A percentile compares a stretch with the other conserved stretches of the same genome.
phyloP scores from a whole-genome alignment of 2,888 invertebrate species.

The Lasioglossum figueresi region DNA sequence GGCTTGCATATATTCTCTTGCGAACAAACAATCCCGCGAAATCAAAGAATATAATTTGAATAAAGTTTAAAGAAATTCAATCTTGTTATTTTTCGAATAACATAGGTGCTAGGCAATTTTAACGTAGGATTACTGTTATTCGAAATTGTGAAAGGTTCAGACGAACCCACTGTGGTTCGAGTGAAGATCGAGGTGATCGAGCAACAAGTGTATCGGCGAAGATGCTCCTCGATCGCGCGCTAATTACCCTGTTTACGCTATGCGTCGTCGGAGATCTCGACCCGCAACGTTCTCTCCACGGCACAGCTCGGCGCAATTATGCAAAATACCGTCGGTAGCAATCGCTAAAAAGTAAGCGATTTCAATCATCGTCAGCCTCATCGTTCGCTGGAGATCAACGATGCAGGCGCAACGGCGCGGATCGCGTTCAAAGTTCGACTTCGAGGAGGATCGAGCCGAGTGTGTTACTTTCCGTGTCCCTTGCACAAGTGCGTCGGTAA shows the following conservation, averaged over 20 bases:
- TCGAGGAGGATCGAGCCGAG: background rate
- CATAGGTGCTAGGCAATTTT: no score
- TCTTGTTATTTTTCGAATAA: no score
- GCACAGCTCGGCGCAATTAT: background rate
- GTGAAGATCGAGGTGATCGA: background rate
- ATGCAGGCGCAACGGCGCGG: background rate
- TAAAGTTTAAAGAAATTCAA: no score
- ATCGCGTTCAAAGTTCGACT: background rate
- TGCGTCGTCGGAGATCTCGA: background rate
- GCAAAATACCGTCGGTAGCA: background rate
- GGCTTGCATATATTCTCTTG: no score
- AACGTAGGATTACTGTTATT: background rate
- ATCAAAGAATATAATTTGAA: no score
- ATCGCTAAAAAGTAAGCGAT: background rate
- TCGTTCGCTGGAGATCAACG: background rate
- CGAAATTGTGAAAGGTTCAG: background rate
- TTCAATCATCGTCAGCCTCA: background rate
- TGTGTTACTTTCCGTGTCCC: background rate
- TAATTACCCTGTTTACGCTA: background rate
- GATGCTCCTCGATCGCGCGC: background rate
- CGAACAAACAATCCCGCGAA: no score
- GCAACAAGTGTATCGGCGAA: background rate
- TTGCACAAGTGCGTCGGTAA: background rate
- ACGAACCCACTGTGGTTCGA: background rate
- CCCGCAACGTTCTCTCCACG: background rate